Evolutionary conservation across 2,888 invertebrate species (phyloP).

Genomic region (Anodontia alba): DNA sequence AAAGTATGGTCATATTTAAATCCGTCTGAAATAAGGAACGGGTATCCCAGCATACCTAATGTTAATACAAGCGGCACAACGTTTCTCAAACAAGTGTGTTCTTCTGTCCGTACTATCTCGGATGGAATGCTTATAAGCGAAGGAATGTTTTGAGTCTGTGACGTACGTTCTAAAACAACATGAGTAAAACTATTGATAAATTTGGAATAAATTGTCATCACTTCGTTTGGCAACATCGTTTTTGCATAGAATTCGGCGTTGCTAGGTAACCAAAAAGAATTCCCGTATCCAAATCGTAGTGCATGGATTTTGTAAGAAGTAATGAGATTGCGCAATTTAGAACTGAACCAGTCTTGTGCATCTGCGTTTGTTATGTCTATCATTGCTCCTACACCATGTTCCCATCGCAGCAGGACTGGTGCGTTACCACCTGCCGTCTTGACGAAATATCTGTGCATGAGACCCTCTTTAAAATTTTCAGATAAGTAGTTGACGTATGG

Average conservation of each 20-base stretch:
- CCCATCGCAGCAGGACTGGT: conserved; percentile 86
- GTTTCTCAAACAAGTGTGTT: conserved; percentile 89
- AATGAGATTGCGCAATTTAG: conserved; percentile 90
- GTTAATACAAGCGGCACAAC: conserved; percentile 92
- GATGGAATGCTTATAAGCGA: conserved; percentile 92
- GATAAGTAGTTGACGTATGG: conserved; percentile 72
- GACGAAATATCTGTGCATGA: conserved; percentile 85
- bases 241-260: conserved; percentile 67
- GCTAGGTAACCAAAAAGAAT: conserved; percentile 76
- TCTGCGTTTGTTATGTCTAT: conserved; percentile 95
- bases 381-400: conserved; percentile 89
- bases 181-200: conserved; percentile 57
- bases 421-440: conserved; percentile 70
- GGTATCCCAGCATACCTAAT: conserved; percentile 91
- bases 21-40: conserved; percentile 95
- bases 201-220: conserved; percentile 65
- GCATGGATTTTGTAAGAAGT: conserved; percentile 91
- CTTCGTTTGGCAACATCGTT: conserved; percentile 56
- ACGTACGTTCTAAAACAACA: conserved; percentile 66
- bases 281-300: conserved; percentile 93
- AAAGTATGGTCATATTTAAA: conserved; percentile 85
- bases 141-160: conserved; percentile 91
- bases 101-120: conserved; percentile 93
- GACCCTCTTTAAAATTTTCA: conserved; percentile 91
- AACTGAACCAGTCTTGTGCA: conserved; percentile 89